These are phyloP conservation scores for Drosophila punjabiensis DNA, from an alignment of 1,140 invertebrate genomes.

Conservation along the genomic window DNA sequence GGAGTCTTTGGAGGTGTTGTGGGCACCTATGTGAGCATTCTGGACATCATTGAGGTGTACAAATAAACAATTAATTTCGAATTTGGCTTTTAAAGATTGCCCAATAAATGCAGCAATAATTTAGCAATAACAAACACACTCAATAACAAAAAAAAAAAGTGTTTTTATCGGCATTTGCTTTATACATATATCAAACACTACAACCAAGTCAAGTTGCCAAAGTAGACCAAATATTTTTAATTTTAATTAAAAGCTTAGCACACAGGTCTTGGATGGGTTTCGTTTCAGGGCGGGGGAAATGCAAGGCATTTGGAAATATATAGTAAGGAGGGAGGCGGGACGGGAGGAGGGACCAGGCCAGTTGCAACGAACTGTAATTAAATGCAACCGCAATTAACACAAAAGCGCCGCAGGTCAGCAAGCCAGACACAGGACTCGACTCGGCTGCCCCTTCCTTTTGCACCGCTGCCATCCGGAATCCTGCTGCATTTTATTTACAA, in stretches of 20 bases:
- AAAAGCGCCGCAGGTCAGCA: constrained; percentile 79
- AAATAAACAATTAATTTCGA: constrained; percentile 26
- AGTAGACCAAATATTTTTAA: constrained; percentile 63
- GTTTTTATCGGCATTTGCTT: not conserved
- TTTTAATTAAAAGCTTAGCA: constrained; percentile 78
- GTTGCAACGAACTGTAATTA: constrained; percentile 80
- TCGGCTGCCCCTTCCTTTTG: constrained; percentile 1
- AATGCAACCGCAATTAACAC: constrained; percentile 84
- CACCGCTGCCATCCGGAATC: constrained; percentile 24
- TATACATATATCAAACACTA: not conserved
- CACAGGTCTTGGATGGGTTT: constrained; percentile 12
- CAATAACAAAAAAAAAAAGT: not conserved
- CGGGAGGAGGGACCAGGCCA: constrained; percentile 14
- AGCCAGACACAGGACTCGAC: constrained; percentile 61
- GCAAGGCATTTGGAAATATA: constrained; percentile 25
- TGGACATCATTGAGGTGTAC: constrained; percentile 87
- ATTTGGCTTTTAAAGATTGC: not conserved
- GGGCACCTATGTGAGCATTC: constrained; percentile 90
- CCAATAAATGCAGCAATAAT: constrained; percentile 25
- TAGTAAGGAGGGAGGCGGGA: not conserved
- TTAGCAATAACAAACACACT: not conserved
- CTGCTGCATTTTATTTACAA: constrained; percentile 75
- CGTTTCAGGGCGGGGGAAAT: constrained; percentile 3
- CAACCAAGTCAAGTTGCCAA: constrained; percentile 25
- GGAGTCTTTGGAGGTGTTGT: constrained; percentile 89